Percentiles rank a stretch among this genome's conserved stretches.
Evolutionary conservation across 2,888 invertebrate genomes (phyloP).

Genomic region (Drosophila atripex): DNA sequence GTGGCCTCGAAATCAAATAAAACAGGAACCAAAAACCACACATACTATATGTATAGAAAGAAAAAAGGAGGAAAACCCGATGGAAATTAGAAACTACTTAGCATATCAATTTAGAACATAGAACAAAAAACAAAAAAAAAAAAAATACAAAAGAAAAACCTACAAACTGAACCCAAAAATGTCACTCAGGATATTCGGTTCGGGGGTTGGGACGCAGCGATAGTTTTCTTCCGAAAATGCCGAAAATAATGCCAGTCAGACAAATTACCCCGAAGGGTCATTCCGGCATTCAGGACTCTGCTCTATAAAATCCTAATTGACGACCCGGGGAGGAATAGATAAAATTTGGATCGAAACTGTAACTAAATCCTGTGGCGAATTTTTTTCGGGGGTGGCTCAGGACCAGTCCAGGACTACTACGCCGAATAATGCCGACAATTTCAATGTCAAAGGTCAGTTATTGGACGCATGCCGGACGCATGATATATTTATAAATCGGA

Average conservation of each 20-base stretch:
- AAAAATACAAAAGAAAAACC: too few species aligned
- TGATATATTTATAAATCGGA: constrained; percentile 20
- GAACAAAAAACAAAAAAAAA: too few species aligned
- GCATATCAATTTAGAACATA: constrained; percentile 66
- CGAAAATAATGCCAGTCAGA: constrained; percentile 10
- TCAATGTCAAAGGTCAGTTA: constrained; percentile 27
- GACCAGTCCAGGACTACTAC: too few species aligned
- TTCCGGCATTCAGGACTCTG: constrained; percentile 1
- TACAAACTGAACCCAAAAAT: constrained; percentile 25
- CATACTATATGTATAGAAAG: too few species aligned
- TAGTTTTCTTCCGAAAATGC: constrained; percentile 5
- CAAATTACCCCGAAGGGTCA: constrained; percentile 29
- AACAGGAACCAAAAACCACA: background rate
- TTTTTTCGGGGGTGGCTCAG: constrained; percentile 9
- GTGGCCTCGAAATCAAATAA: constrained; percentile 8
- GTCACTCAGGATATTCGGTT: constrained; percentile 28
- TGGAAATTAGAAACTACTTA: constrained; percentile 56
- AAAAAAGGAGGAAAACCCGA: background rate
- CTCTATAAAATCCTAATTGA: constrained; percentile 68
- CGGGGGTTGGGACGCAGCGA: background rate
- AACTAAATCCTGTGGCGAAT: constrained; percentile 32
- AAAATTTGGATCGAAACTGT: constrained; percentile 12
- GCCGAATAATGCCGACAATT: background rate
- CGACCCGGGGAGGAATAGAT: constrained; percentile 15
- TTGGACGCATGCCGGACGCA: constrained; percentile 2